Conservation (phyloP, 2,113 vertebrate species). For the Chinchilla lanigera region DNA sequence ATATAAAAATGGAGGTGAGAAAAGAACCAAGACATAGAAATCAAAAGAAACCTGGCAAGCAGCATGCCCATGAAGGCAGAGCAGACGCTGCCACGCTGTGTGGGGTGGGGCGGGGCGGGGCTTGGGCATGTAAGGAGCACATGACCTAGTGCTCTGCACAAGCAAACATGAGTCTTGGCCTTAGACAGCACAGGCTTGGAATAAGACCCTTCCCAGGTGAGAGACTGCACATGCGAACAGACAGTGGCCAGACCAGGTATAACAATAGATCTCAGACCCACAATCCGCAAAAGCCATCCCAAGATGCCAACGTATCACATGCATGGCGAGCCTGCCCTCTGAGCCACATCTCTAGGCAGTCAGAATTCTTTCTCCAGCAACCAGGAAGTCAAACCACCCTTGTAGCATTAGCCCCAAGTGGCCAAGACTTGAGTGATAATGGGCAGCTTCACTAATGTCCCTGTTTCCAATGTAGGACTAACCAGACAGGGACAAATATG, state of each 20-base stretch:
- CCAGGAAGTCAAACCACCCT: neutral
- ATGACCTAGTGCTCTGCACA: accelerated
- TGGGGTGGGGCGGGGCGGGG: neutral
- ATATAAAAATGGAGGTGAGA: neutral
- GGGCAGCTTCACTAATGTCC: neutral
- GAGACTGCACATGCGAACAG: neutral
- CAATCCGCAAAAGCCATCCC: neutral
- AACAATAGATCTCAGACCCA: neutral
- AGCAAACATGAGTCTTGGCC: neutral
- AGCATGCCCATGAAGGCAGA: neutral
- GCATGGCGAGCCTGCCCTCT: neutral
- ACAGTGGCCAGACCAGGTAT: neutral
- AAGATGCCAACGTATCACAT: neutral
- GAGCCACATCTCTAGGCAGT: neutral
- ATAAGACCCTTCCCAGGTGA: neutral
- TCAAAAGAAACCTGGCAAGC: neutral
- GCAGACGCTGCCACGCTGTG: accelerated
- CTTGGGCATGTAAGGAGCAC: too few species aligned
- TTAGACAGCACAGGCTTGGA: neutral
- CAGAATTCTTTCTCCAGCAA: neutral
- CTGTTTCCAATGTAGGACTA: neutral
- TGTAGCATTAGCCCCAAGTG: neutral
- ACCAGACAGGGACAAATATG: neutral
- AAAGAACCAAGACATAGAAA: neutral
- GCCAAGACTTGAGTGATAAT: neutral